Evolutionary conservation across 2,888 invertebrate species (phyloP), one percentile per base, ranked within the genome.

Genomic region (Epinotia brunnichana): DNA sequence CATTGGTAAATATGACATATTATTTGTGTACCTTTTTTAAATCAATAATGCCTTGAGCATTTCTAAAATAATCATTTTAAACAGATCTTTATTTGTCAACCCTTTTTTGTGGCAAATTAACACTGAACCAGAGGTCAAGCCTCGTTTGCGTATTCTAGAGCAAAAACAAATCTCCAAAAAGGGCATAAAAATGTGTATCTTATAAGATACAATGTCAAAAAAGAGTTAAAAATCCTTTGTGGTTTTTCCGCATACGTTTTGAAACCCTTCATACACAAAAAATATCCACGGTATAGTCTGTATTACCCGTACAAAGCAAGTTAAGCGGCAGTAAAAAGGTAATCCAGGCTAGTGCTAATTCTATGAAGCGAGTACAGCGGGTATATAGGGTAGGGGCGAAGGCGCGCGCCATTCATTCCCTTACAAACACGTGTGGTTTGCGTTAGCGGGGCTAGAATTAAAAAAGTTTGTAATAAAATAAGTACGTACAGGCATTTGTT

Each of bases 371-470:
- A 13, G 29, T 39, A 57, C n/a, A 53, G 48, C 13, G 13, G 13
- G 29, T 39, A 57, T 13, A 53, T n/a, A 3, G 13, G 13, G 57
- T 64, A 29, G 63, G 54, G 57, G 57, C 57, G 61, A 64, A 39
- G 60, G 48, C 68, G 29, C 41, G 59, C 57, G 64, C 64, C 64
- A 66, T 70, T 66, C 64, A 60, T 59, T 57, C 64, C 59, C 56
- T 21, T 4, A 56, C 54, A 48, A 41, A 41, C n/a, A 39, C 66
- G 66, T 56, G 66, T 66, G 41, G 21, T 4, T 66, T n/a, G 13
- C n/a, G 54, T 41, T n/a, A 56, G 66, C 66, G 53, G 39, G 41
- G 24, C 21, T 24, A 54, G 41, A 41, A 35, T 15, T 17, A 62
- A n/a, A 44, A 61, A n/a, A 48, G 2, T n/a, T 3, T 4, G 15